Conservation (phyloP, 2,888 invertebrate genomes). For the Halictus ligatus region DNA sequence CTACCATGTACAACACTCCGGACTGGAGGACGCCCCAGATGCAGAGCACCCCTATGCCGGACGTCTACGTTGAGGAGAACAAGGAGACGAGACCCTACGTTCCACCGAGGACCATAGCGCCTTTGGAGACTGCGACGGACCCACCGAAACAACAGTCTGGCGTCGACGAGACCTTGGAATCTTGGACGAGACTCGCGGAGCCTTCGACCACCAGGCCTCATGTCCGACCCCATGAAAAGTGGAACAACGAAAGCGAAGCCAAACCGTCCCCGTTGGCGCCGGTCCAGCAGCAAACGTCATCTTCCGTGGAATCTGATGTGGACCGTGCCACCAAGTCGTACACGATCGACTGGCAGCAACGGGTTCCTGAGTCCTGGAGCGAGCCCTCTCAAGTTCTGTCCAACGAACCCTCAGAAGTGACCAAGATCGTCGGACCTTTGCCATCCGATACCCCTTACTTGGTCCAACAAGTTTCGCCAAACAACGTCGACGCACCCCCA, state of each 20-base stretch:
- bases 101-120: conserved; percentile 15
- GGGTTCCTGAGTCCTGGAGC: background rate
- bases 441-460: background rate
- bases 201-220: conserved; percentile 4
- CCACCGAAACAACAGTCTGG: background rate
- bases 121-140: conserved; percentile 4
- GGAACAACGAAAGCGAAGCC: conserved; percentile 28
- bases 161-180: conserved; percentile 29
- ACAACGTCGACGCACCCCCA: conserved; percentile 32
- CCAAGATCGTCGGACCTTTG: background rate
- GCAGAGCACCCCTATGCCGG: background rate
- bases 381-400: background rate
- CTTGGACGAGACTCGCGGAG: conserved; percentile 41
- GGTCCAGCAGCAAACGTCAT: conserved; percentile 24
- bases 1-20: background rate
- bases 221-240: conserved; percentile 24
- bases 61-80: background rate
- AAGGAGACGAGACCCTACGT: background rate
- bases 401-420: background rate
- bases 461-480: conserved; percentile 18
- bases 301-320: conserved; percentile 37
- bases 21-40: too few relatives aligned
- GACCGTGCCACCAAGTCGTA: conserved; percentile 17
- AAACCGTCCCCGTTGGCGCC: conserved; percentile 43
- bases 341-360: background rate